Conservation (phyloP, 2,797 vertebrate genomes). For the Hydrophis major region DNA sequence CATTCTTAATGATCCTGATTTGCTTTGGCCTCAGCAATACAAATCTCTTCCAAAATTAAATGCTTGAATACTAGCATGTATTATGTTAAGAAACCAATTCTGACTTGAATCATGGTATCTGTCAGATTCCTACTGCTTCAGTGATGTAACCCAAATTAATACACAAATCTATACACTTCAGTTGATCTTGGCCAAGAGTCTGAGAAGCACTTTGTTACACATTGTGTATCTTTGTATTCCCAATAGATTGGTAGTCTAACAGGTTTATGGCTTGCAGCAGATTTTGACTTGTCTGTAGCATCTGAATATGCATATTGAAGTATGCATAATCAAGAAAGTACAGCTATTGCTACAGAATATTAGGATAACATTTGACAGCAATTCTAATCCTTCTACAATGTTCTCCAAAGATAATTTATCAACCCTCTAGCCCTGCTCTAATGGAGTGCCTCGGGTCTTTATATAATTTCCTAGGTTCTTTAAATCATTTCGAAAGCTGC, state of each 20-base stretch:
- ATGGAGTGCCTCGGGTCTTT: neutral
- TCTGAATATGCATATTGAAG: neutral
- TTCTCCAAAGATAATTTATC: neutral
- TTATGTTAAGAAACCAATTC: constrained; percentile 21
- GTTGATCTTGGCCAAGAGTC: neutral
- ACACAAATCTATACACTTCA: neutral
- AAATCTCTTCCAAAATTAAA: constrained; percentile 9
- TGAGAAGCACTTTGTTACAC: neutral
- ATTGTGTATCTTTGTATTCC: neutral
- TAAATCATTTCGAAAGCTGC: neutral
- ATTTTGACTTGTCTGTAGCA: neutral
- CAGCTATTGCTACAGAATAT: neutral
- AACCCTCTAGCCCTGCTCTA: neutral
- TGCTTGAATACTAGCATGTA: neutral
- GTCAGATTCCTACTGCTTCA: constrained; percentile 11
- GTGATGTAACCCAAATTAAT: constrained; percentile 26
- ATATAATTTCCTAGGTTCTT: neutral
- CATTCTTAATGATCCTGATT: constrained; percentile 1
- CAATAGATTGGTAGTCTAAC: neutral
- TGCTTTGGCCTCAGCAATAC: neutral
- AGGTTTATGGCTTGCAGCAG: neutral
- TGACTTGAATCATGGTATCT: constrained; percentile 10
- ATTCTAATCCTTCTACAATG: neutral
- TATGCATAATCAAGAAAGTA: neutral
- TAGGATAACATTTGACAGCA: neutral